phyloP scores from a whole-genome alignment of 92 coral and sea anemone genomes.

The Porites cylindrica region DNA sequence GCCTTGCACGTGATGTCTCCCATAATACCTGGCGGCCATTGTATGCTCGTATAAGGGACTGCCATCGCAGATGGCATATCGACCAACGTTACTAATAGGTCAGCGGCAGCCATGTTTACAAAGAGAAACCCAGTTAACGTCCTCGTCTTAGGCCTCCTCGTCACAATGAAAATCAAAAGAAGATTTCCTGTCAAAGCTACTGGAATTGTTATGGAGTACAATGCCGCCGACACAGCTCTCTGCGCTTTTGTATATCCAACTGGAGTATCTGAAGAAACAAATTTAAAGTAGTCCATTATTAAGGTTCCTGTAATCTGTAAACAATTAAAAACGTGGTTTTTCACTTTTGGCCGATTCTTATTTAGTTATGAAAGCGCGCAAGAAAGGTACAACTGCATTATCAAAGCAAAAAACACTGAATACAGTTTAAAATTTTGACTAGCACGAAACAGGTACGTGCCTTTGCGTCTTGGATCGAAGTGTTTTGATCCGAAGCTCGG shows the following conservation, averaged over 20 bases:
- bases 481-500: too few species aligned
- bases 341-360: too few species aligned
- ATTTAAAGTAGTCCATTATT: background rate
- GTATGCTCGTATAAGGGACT: background rate
- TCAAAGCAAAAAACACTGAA: too few species aligned
- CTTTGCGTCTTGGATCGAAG: too few species aligned
- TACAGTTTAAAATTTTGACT: too few species aligned
- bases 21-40: slow-evolving; percentile 18
- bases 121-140: slow-evolving; percentile 32
- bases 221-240: background rate
- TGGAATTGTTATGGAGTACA: slow-evolving; percentile 34
- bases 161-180: slow-evolving; percentile 27
- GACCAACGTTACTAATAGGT: slow-evolving; percentile 27
- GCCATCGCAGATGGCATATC: slow-evolving; percentile 15
- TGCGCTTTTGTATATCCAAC: background rate
- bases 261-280: background rate
- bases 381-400: too few species aligned
- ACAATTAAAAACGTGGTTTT: too few species aligned
- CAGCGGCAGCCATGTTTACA: slow-evolving; percentile 51
- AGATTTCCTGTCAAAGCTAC: slow-evolving; percentile 34
- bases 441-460: too few species aligned
- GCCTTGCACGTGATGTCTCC: slow-evolving; percentile 38
- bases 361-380: too few species aligned
- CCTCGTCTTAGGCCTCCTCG: slow-evolving; percentile 25
- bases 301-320: background rate